A percentile compares a stretch with the other conserved stretches of the same genome.
phyloP scores from a whole-genome alignment of 2,113 vertebrate species.

The Hippolais icterina region DNA sequence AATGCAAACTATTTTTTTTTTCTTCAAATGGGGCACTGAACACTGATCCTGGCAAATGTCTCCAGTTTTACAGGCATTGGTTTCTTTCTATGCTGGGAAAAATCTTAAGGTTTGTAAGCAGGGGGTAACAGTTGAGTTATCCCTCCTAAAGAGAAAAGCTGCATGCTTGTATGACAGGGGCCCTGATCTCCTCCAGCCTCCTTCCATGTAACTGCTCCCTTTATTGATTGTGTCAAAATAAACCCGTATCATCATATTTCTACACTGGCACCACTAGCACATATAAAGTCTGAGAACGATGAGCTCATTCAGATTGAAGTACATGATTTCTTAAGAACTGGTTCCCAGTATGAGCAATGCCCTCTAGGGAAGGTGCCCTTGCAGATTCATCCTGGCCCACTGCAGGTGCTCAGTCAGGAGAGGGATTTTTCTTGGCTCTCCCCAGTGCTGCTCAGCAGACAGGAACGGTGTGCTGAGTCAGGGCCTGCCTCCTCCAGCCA shows the following conservation, averaged over 20 bases:
- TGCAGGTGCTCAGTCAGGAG: neutral
- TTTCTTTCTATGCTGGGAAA: neutral
- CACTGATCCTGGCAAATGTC: neutral
- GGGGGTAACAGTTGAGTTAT: neutral
- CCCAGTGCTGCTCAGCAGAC: neutral
- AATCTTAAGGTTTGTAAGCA: neutral
- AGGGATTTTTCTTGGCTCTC: accelerated
- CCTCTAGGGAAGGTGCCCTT: neutral
- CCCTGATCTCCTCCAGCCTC: neutral
- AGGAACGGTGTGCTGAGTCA: neutral
- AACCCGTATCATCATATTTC: accelerated
- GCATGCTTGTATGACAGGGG: neutral
- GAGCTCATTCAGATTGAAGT: neutral
- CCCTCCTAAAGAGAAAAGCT: neutral
- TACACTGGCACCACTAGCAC: neutral
- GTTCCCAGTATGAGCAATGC: neutral
- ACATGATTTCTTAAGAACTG: neutral
- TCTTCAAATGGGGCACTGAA: neutral
- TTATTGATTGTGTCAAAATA: neutral
- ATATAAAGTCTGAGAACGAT: neutral
- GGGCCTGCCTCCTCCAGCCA: neutral
- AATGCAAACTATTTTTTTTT: neutral
- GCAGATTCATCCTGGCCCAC: neutral
- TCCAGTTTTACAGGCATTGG: neutral
- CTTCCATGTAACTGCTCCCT: neutral